Evolutionary conservation across 2,797 vertebrate species (phyloP), one percentile per base, ranked within the genome.

Genomic region (Neoniphon sammara): DNA sequence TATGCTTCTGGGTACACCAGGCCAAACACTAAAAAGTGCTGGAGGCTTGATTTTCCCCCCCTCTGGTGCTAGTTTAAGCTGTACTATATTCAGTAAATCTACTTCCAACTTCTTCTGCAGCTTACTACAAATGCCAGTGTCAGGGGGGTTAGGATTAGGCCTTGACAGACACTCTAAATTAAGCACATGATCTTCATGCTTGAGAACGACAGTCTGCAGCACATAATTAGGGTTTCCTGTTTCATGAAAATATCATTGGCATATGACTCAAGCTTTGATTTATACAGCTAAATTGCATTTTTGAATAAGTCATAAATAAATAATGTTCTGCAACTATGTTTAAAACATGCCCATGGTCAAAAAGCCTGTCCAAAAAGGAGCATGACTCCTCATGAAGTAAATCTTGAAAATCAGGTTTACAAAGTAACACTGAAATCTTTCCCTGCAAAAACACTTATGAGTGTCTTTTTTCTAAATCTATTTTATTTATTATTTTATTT

Each of bases 21-120:
- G 42, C 74, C 50, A 68, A 82, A 85, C 69, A 75, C 1, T 17
- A 83, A 86, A 85, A 79, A 66, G 60, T 18, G 12, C 75, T 78
- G 53, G 60, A 81, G 78, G 72, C 84, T 70, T 79, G 85, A 86
- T 83, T 88, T 71, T 65, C 75, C 85, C 72, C 80, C 77, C 70
- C 81, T 57, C 69, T 55, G 0, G 62, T 84, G 82, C 76, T 82
- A 82, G 63, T 83, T 85, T 88, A 87, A 91, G 85, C 87, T 66
- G 79, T 74, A 80, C 88, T 91, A 88, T 87, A 88, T 89, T 90
- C 76, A 83, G 85, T 73, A 90, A 90, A 90, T 91, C 88, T 87
- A 88, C 84, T 88, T 87, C 69, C 78, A 88, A 87, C 79, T 87
- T 87, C 85, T 89, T 87, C 80, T 83, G 87, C 89, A 62, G 75